Base-by-base conservation (phyloP, 2,797 vertebrate species). In the Mormyrops attenuatus region DNA sequence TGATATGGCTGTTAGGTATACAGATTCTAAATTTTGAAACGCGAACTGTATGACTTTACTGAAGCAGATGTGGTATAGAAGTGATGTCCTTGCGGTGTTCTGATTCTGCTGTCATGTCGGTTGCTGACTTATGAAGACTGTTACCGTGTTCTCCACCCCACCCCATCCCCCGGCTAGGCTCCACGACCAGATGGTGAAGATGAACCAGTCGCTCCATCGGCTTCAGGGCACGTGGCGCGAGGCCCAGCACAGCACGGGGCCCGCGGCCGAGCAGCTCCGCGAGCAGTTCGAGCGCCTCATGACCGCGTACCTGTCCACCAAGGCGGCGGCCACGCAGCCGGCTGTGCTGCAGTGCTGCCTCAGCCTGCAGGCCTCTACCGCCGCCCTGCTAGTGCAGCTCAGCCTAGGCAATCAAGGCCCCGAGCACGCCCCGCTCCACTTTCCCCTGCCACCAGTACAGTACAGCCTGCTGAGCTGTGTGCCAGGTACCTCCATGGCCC, bases 141-240 rank as follows among this genome's bases (percentile, higher is more conserved):
- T 30, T 5, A 0, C 63, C 26, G 38, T 7, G 17, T 55, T 13
- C n/a, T 50, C 55, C 22, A 11, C 30, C 13, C 41, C n/a, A 49
- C 22, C 9, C 60, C 38, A 13, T 13, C 47, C 47, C 34, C 44
- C 11, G 41, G 20, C 47, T 90, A 99, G 99, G 95, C 95, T 99
- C 92, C 98, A 99, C 0, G 98, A 99, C 93, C 99, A 99, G 95
- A 98, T 99, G 97, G 97, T 99, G 90, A 99, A 99, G 96, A 98
- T 99, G 95, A 99, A 99, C 96, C 99, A 99, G 95, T 98, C 97
- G 89, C 97, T 99, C 91, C 99, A 99, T 93, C 97, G 98, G 94
- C 97, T 99, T 90, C 99, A 99, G 95, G 96, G 97, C 85, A 97
- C 97, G 0, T 99, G 98, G 97, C 96, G 98, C 88, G 98, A 99